Conservation (phyloP, 2,113 vertebrate genomes). For the Clarias macrocephalus region DNA sequence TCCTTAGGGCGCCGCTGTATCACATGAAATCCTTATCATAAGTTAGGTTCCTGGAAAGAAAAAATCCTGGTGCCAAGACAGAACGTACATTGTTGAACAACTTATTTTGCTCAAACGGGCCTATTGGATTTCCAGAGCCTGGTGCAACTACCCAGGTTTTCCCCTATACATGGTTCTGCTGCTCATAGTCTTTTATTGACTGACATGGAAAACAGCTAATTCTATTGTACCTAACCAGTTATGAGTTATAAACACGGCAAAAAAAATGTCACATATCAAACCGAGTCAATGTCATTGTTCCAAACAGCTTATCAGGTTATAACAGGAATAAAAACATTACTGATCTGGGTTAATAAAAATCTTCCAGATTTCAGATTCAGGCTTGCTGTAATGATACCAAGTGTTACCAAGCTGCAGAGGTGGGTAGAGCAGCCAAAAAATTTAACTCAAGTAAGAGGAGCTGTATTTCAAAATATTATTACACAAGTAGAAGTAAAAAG, state of each 20-base stretch:
- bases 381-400: neutral
- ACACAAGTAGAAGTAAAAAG: no score
- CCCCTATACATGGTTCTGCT: neutral
- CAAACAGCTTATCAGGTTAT: neutral
- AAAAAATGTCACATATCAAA: neutral
- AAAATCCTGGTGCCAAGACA: neutral
- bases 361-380: neutral
- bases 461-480: no score
- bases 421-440: no score
- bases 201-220: neutral
- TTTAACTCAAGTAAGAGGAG: no score
- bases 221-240: neutral
- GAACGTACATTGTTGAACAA: neutral
- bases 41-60: neutral
- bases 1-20: no score
- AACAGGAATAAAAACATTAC: neutral
- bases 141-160: neutral
- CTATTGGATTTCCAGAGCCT: neutral
- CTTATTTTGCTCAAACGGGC: neutral
- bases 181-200: neutral
- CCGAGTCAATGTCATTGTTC: neutral
- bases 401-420: no score
- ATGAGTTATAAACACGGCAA: neutral
- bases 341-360: neutral
- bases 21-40: neutral